Base-by-base conservation (phyloP, 2,888 invertebrate genomes). In the Mesorhabditis spiculigera region DNA sequence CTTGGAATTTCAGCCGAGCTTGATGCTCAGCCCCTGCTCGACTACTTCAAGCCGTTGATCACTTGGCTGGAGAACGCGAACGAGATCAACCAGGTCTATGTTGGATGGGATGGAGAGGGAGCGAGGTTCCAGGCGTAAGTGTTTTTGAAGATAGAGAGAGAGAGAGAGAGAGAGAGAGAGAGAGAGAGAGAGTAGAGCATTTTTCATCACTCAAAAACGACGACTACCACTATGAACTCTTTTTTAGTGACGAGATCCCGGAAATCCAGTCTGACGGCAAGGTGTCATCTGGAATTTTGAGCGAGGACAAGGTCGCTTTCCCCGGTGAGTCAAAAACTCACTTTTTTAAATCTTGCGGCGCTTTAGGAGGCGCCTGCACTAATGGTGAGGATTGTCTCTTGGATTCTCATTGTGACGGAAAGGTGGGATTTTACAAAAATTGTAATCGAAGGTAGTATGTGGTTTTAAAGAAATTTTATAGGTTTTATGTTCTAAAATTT, bases 1-100 rank as follows among this genome's bases (percentile, higher is more conserved):
- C n/a, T 43, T 4, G 5, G 13, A 62, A 44, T 0, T 65, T 16
- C 43, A 43, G 83, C 82, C 44, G 88, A 90, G 77, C 89, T 94
- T 84, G 92, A 92, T 61, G 91, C 92, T 0, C 90, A 91, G 75
- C 90, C 93, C 0, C 89, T 94, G 78, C 87, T 93, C 45, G 91
- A 91, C 86, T 94, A 93, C 86, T 94, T 93, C 87, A 89, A 91
- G 74, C 94, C 93, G 0, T 87, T 94, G 16, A 89, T 90, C 73
- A 88, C 91, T 0, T 94, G 93, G 92, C 89, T 94, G 0, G 90
- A 91, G 68, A 90, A 91, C 4, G 91, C 92, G 83, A 92, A 93
- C 81, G 81, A 83, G 45, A 88, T 91, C 61, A 79, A 45, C 68
- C 90, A 86, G 80, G 89, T 89, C 3, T 86, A 87, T 5, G 90